Conservation (phyloP, 2,888 invertebrate genomes). For the Nomada goodeniana region DNA sequence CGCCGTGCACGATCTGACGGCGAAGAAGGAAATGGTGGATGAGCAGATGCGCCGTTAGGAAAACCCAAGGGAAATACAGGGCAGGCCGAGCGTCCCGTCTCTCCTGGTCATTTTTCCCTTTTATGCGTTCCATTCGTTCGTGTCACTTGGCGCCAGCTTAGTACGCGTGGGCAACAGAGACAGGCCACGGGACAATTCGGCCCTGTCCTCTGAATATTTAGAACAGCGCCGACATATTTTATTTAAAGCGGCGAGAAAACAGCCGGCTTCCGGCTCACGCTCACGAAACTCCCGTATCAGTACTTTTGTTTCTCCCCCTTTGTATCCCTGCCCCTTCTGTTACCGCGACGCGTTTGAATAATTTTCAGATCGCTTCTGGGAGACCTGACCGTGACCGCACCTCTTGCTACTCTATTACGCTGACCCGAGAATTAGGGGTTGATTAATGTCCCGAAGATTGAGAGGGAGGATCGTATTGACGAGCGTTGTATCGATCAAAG, state of each 20-base stretch:
- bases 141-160: slow-evolving; percentile 73
- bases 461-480: not conserved
- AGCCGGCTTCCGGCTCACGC: slow-evolving; percentile 55
- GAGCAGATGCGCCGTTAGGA: slow-evolving; percentile 67
- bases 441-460: not conserved
- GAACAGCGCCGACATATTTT: slow-evolving; percentile 78
- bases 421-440: not conserved
- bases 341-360: slow-evolving; percentile 34
- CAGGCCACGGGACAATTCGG: slow-evolving; percentile 19
- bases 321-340: not conserved
- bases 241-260: slow-evolving; percentile 71
- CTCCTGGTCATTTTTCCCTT: slow-evolving; percentile 82
- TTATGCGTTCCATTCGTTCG: slow-evolving; percentile 82
- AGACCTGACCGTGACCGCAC: not conserved
- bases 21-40: slow-evolving; percentile 24
- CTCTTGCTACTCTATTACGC: not conserved
- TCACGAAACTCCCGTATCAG: slow-evolving; percentile 22
- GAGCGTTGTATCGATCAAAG: not conserved
- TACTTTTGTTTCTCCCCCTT: slow-evolving; percentile 25
- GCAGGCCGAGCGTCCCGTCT: slow-evolving; percentile 71
- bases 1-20: slow-evolving; percentile 18
- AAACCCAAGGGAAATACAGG: slow-evolving; percentile 79
- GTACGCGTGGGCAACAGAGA: slow-evolving; percentile 34
- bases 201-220: slow-evolving; percentile 78
- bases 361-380: slow-evolving; percentile 30